Base-by-base conservation (phyloP, 2,797 vertebrate species). In the Channallabes apus region DNA sequence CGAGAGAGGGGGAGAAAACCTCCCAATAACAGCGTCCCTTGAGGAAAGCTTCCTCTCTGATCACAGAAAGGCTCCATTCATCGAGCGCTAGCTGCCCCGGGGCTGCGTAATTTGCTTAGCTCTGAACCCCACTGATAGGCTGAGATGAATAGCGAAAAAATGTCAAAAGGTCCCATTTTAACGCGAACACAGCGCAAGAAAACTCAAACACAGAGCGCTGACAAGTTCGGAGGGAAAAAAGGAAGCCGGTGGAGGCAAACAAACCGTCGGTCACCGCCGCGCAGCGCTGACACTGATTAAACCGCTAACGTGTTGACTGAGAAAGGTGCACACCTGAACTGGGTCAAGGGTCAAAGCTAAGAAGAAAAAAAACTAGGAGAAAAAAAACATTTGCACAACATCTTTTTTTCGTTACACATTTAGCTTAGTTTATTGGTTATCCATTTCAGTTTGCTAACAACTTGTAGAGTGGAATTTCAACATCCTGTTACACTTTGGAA, bases 61-160 rank as follows among this genome's bases (percentile, higher is more conserved):
- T 93, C 93, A 90, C 95, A 92, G 96, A 98, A 97, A 97, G 96
- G 84, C 93, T 95, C 93, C 96, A 98, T 99, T 98, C 97, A 98
- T 97, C 91, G 92, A 90, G 93, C 83, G 86, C 92, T 89, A 90
- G 94, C 94, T 91, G 93, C 94, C 95, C 94, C 90, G n/a, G 83
- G 96, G 96, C 95, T 91, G 94, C 96, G 96, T 94, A 93, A 96
- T 97, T 97, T 96, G 92, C 94, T 94, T 95, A 94, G 92, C 94
- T 95, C 94, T 95, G 93, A 96, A 96, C 94, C 94, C 91, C 93
- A 91, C 93, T 91, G 93, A 96, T 96, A 94, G 93, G 92, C 94
- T 93, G 94, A 94, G 94, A 95, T 95, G 93, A 92, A 84, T 91
- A 77, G 71, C 18, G 69, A n/a, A 68, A 86, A 77, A 81, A 86